These are phyloP conservation scores for Psittacula cyanocephala DNA, from an alignment of 2,113 vertebrate species.

Conservation along the genomic window DNA sequence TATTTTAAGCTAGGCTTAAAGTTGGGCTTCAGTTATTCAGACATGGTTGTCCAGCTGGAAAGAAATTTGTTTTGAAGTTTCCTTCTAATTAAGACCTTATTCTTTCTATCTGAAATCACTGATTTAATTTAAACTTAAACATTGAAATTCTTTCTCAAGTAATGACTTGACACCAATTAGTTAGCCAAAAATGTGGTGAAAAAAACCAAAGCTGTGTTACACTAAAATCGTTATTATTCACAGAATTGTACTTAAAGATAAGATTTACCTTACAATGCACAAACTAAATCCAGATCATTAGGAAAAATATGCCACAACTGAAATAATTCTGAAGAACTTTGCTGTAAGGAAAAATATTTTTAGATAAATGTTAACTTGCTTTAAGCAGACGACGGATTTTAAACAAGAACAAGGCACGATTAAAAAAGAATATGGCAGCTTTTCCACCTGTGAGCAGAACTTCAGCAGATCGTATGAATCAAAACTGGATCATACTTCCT, in stretches of 20 bases:
- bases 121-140: neutral
- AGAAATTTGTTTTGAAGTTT: conserved; percentile 21
- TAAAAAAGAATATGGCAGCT: neutral
- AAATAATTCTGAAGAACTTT: neutral
- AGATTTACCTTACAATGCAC: neutral
- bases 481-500: neutral
- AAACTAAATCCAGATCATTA: neutral
- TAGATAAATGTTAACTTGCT: neutral
- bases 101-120: neutral
- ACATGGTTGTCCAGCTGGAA: neutral
- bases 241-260: neutral
- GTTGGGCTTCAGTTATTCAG: neutral
- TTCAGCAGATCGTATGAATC: neutral
- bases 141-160: neutral
- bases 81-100: neutral
- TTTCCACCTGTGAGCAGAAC: conserved; percentile 6
- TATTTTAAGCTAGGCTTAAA: neutral
- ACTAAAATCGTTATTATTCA: neutral
- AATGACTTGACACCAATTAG: neutral
- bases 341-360: neutral
- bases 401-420: neutral
- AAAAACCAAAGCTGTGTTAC: neutral
- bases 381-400: neutral
- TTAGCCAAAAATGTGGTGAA: neutral
- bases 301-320: neutral